A percentile compares a stretch with the other conserved stretches of the same genome.
These are phyloP conservation scores for Halictus quadricinctus DNA, from an alignment of 2,888 invertebrate genomes.

Conservation along the genomic window DNA sequence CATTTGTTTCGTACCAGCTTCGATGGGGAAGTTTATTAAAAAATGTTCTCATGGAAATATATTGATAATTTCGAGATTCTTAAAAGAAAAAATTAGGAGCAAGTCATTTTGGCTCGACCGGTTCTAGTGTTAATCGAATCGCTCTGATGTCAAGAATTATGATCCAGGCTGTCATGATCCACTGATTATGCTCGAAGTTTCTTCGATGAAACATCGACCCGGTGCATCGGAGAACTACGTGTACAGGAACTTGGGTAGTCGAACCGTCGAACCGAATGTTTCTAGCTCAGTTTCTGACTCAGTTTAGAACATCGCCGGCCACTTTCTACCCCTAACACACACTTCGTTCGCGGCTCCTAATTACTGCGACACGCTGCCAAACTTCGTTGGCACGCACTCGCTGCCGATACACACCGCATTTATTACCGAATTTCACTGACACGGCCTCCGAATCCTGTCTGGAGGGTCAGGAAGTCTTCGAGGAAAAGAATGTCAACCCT, in stretches of 20 bases:
- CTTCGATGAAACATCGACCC: not conserved
- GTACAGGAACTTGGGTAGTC: not conserved
- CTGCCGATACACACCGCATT: slow-evolving; percentile 13
- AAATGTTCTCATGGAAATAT: no score
- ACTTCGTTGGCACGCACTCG: slow-evolving; percentile 28
- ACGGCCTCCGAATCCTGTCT: not conserved
- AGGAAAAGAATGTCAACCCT: not conserved
- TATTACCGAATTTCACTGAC: slow-evolving; percentile 3
- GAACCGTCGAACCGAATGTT: not conserved
- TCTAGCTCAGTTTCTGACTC: not conserved
- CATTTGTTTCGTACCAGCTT: no score
- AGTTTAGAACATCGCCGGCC: not conserved
- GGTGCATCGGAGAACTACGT: not conserved
- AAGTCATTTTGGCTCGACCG: no score
- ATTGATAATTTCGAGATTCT: no score
- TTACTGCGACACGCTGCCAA: slow-evolving; percentile 50
- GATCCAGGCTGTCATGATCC: not conserved
- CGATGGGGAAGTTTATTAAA: no score
- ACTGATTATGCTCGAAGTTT: not conserved
- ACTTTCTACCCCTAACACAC: slow-evolving; percentile 12
- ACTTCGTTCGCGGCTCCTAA: slow-evolving; percentile 41
- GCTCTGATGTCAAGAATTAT: no score
- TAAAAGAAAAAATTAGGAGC: no score
- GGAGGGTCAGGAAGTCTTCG: not conserved
- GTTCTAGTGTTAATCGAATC: no score